phyloP scores from a whole-genome alignment of 2,797 vertebrate species.

The Poeciliopsis gracilis region DNA sequence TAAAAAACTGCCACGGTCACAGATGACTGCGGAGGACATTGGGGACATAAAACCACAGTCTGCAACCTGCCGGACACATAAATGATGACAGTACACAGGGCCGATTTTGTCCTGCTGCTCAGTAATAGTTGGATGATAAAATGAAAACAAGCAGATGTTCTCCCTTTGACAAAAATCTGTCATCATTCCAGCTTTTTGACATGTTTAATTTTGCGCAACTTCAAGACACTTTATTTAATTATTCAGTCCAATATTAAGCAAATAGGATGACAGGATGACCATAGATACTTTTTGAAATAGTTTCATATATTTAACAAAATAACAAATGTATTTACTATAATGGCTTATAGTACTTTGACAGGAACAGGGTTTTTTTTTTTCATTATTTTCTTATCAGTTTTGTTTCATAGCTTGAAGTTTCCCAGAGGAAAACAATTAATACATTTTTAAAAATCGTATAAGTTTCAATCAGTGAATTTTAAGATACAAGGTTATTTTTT shows the following conservation, averaged over 20 bases:
- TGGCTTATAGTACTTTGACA: background rate
- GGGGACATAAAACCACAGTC: conserved; percentile 1
- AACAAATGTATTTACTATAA: background rate
- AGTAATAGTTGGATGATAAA: conserved; percentile 11
- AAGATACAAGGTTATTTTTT: background rate
- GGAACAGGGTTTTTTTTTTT: background rate
- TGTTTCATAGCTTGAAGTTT: background rate
- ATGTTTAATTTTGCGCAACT: background rate
- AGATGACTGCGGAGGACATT: conserved; percentile 21
- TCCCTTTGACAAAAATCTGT: background rate
- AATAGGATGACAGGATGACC: background rate
- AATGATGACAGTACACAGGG: background rate
- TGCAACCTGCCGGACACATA: conserved; percentile 16
- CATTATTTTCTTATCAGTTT: background rate
- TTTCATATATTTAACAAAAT: background rate
- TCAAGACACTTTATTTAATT: background rate
- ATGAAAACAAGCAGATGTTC: background rate
- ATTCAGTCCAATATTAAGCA: background rate
- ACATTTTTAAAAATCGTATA: background rate
- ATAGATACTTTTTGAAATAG: background rate
- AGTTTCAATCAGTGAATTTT: background rate
- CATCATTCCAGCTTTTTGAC: background rate
- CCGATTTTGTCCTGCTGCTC: background rate
- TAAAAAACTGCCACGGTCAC: background rate
- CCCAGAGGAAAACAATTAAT: background rate